These are phyloP conservation scores for Microctonus brassicae DNA, from an alignment of 2,888 invertebrate species.

Conservation along the genomic window DNA sequence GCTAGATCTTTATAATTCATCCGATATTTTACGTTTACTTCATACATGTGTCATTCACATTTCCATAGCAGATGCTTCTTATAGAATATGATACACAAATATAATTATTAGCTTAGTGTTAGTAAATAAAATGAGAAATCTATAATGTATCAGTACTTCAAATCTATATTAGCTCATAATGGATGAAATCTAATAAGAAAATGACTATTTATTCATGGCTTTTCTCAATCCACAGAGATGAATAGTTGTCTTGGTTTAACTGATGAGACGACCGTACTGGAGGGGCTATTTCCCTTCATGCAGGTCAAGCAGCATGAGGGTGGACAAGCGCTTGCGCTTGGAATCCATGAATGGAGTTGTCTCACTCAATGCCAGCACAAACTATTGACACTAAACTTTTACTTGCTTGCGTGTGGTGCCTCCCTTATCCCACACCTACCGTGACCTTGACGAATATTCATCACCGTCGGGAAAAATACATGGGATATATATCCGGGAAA, in stretches of 20 bases:
- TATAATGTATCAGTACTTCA: too few relatives aligned
- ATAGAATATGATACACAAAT: too few relatives aligned
- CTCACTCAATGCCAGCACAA: conserved; percentile 18
- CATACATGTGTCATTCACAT: too few relatives aligned
- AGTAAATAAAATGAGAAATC: too few relatives aligned
- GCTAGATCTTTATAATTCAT: too few relatives aligned
- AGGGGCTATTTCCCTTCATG: not conserved
- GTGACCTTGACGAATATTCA: conserved; percentile 22
- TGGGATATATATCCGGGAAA: not conserved
- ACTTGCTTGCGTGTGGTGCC: conserved; percentile 20
- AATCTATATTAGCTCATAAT: too few relatives aligned
- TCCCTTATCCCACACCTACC: conserved; percentile 8
- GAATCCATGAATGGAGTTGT: conserved; percentile 25
- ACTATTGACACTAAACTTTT: conserved; percentile 21
- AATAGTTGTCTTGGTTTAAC: not conserved
- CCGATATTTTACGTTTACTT: too few relatives aligned
- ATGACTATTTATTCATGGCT: not conserved
- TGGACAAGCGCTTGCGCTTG: conserved; percentile 22
- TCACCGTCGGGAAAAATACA: not conserved
- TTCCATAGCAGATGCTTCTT: too few relatives aligned
- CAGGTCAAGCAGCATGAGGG: not conserved
- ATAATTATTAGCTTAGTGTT: too few relatives aligned
- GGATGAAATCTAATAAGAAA: not conserved
- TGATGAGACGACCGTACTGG: not conserved
- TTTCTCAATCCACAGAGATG: not conserved